A percentile compares a stretch with the other conserved stretches of the same genome.
Evolutionary conservation across 2,888 invertebrate genomes (phyloP).

Genomic region (Cephonodes hylas): DNA sequence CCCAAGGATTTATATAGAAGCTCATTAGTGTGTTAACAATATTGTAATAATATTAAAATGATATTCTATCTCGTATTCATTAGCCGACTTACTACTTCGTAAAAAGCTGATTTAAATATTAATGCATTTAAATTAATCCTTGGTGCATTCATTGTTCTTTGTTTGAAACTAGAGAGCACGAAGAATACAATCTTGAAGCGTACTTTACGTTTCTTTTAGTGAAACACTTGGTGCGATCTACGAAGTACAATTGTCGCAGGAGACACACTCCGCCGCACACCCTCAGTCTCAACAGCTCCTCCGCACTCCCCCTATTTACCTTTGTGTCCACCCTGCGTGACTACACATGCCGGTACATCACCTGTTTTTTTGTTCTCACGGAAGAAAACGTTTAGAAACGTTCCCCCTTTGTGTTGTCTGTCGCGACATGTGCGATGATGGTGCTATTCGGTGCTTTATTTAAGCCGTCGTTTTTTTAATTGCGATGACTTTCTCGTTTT

Average conservation of each 20-base stretch:
- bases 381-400: conserved; percentile 32
- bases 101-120: background rate
- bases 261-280: conserved; percentile 68
- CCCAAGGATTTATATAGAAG: no score
- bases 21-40: no score
- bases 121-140: background rate
- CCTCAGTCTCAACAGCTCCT: conserved; percentile 34
- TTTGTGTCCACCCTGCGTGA: conserved; percentile 58
- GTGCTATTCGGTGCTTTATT: conserved; percentile 22
- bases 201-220: background rate
- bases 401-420: conserved; percentile 20
- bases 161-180: conserved; percentile 12
- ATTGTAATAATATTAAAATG: no score
- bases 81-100: background rate
- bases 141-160: conserved; percentile 14
- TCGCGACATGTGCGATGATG: conserved; percentile 21
- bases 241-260: conserved; percentile 18
- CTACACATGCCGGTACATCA: conserved; percentile 67
- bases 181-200: background rate
- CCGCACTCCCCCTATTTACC: conserved; percentile 26
- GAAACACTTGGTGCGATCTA: background rate
- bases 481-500: background rate
- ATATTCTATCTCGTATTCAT: no score
- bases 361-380: conserved; percentile 72
- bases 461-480: background rate